Conservation (phyloP, 1,140 invertebrate species). For the Aricia agestis region DNA sequence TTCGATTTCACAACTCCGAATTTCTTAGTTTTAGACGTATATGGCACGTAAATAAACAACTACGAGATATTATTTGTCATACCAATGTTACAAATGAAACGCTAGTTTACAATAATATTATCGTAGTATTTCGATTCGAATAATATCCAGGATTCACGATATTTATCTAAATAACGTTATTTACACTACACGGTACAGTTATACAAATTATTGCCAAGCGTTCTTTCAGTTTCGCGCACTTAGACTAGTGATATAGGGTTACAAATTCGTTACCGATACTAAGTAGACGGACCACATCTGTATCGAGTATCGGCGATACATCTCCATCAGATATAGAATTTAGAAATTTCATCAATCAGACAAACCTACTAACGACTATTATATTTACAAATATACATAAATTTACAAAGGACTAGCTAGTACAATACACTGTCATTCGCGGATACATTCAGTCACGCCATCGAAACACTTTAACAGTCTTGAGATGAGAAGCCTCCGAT, state of each 20-base stretch:
- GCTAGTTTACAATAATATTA: background rate
- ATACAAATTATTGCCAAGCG: constrained; percentile 72
- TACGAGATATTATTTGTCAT: constrained; percentile 1
- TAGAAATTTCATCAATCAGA: constrained; percentile 19
- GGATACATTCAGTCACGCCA: constrained; percentile 22
- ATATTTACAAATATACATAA: constrained; percentile 58
- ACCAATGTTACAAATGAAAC: background rate
- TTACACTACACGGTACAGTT: constrained; percentile 48
- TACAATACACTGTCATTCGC: constrained; percentile 30
- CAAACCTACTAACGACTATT: constrained; percentile 24
- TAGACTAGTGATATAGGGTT: constrained; percentile 70
- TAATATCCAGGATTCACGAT: background rate
- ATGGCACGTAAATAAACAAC: background rate
- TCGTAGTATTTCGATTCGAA: background rate
- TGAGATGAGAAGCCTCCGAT: constrained; percentile 21
- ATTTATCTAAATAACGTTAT: constrained; percentile 32
- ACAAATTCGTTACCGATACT: constrained; percentile 69
- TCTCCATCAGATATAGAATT: constrained; percentile 45
- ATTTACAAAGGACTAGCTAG: constrained; percentile 29
- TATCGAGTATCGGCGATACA: constrained; percentile 54
- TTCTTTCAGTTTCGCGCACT: constrained; percentile 55
- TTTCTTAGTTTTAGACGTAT: constrained; percentile 14
- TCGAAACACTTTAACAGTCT: constrained; percentile 9
- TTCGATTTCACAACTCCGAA: constrained; percentile 64
- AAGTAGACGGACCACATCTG: constrained; percentile 61